phyloP scores from a whole-genome alignment of 2,797 vertebrate species.

The Heterohyrax brucei region DNA sequence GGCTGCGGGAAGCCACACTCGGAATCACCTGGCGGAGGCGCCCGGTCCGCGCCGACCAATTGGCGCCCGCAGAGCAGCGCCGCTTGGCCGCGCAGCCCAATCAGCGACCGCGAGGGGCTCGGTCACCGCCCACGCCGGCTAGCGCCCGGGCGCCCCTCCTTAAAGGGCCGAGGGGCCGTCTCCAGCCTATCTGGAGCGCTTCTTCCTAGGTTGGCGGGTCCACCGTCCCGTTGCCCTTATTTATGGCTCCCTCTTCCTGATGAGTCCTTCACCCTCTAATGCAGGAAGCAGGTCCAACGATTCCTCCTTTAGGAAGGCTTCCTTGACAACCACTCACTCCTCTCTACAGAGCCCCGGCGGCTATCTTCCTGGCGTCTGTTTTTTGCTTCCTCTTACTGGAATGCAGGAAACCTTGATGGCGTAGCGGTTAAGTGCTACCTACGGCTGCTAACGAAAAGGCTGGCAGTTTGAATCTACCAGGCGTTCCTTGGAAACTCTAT shows the following conservation, averaged over 20 bases:
- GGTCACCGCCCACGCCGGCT: constrained; percentile 22
- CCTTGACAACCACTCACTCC: not conserved
- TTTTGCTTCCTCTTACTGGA: too few relatives aligned
- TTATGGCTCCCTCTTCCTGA: not conserved
- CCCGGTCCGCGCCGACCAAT: constrained; percentile 50
- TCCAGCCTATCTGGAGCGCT: rapidly evolving
- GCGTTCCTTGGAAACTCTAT: too few relatives aligned
- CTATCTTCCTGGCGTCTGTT: too few relatives aligned
- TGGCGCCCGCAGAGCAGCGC: not conserved
- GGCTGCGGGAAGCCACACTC: constrained; percentile 15
- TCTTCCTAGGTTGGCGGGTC: rapidly evolving
- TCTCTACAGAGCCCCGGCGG: not conserved
- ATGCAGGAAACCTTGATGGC: not conserved
- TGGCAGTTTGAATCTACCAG: too few relatives aligned
- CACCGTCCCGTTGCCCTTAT: rapidly evolving
- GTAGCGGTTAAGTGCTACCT: too few relatives aligned
- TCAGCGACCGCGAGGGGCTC: constrained; percentile 22
- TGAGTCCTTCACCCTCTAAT: not conserved
- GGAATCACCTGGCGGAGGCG: constrained; percentile 24
- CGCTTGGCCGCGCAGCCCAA: constrained; percentile 12
- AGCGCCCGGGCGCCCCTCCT: not conserved
- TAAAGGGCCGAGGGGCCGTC: not conserved
- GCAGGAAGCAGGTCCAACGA: not conserved
- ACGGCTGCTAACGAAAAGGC: too few relatives aligned
- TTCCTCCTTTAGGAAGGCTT: constrained; percentile 56